Evolutionary conservation across 2,797 vertebrate genomes (phyloP).

Genomic region (Malurus leucopterus): DNA sequence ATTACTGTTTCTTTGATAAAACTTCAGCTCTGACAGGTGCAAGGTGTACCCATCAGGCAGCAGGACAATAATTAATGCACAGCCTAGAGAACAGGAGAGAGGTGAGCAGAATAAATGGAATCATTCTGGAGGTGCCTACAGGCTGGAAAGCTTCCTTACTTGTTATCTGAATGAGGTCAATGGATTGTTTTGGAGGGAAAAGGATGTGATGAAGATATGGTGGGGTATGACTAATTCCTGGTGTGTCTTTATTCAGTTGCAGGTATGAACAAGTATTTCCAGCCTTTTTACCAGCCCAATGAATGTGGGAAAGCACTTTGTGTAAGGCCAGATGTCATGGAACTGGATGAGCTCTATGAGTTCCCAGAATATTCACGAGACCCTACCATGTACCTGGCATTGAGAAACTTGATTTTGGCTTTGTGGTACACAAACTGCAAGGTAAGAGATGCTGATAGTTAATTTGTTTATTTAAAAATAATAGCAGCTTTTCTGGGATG

Average conservation of each 20-base stretch:
- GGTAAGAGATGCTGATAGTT: conserved; percentile 66
- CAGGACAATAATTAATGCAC: not conserved
- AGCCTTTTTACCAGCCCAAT: conserved; percentile 97
- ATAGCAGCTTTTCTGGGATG: not conserved
- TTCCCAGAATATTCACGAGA: conserved; percentile 97
- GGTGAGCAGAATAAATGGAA: not conserved
- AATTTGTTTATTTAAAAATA: not conserved
- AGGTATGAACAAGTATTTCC: conserved; percentile 92
- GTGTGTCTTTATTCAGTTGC: conserved; percentile 63
- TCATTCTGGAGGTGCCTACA: not conserved
- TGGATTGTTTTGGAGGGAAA: not conserved
- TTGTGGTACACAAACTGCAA: conserved; percentile 92
- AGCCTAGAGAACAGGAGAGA: not conserved
- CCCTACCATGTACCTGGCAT: conserved; percentile 94
- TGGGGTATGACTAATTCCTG: not conserved
- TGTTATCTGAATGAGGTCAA: not conserved
- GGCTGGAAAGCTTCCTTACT: not conserved
- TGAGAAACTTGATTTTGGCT: conserved; percentile 92
- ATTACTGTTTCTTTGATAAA: not conserved
- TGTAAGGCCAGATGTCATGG: conserved; percentile 97
- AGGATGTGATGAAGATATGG: fast-evolving
- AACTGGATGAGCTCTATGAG: conserved; percentile 96
- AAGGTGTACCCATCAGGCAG: not conserved
- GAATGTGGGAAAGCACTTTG: conserved; percentile 97
- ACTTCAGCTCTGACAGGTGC: not conserved